phyloP scores from a whole-genome alignment of 1,140 invertebrate genomes.

The Cotesia chilonis region DNA sequence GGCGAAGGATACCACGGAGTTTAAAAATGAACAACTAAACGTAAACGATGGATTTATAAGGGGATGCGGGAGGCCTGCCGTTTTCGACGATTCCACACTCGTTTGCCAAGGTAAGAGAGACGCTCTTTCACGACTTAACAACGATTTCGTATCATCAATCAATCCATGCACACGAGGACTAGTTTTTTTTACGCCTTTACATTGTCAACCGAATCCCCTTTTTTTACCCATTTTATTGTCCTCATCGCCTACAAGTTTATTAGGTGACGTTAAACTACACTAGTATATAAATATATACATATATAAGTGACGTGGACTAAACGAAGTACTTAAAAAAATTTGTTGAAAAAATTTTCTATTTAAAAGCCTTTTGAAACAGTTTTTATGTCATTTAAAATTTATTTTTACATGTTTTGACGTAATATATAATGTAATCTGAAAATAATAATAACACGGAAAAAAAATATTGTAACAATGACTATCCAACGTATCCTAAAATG shows the following conservation, averaged over 20 bases:
- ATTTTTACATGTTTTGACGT: too few relatives aligned
- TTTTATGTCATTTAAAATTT: too few relatives aligned
- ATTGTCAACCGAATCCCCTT: constrained; percentile 25
- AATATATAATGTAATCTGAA: too few relatives aligned
- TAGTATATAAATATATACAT: neutral
- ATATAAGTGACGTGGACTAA: neutral
- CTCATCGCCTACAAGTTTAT: constrained; percentile 20
- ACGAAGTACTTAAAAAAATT: too few relatives aligned
- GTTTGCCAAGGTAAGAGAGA: constrained; percentile 40
- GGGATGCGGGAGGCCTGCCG: constrained; percentile 45
- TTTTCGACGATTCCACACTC: constrained; percentile 56
- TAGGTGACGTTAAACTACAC: neutral
- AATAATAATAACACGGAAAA: too few relatives aligned
- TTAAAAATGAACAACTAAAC: constrained; percentile 35
- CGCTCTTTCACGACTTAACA: constrained; percentile 26
- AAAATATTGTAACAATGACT: too few relatives aligned
- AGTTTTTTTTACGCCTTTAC: constrained; percentile 7
- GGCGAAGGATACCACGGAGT: constrained; percentile 15
- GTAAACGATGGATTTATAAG: constrained; percentile 62
- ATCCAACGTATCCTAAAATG: too few relatives aligned
- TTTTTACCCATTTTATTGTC: neutral
- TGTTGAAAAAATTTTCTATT: too few relatives aligned
- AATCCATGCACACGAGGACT: constrained; percentile 17
- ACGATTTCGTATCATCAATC: constrained; percentile 21
- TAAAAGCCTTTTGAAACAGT: too few relatives aligned